These are phyloP conservation scores for Hepsetus odoe DNA, from an alignment of 2,113 vertebrate species.

Conservation along the genomic window DNA sequence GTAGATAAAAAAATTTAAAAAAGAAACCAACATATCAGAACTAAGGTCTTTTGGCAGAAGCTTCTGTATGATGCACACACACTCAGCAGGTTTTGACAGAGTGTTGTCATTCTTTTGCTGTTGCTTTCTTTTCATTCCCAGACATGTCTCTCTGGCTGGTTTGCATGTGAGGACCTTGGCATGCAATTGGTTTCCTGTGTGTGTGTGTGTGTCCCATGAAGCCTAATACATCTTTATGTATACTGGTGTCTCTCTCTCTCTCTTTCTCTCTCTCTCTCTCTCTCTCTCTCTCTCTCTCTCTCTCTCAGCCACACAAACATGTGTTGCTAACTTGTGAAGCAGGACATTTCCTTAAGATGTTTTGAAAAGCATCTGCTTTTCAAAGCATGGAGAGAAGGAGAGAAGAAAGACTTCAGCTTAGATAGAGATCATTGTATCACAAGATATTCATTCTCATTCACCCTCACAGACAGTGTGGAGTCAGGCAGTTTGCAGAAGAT, in stretches of 20 bases:
- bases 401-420: constrained; percentile 40
- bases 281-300: too few relatives aligned
- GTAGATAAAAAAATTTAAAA: too few relatives aligned
- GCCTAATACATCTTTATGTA: too few relatives aligned
- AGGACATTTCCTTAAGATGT: not conserved
- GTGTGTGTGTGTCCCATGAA: not conserved
- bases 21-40: not conserved
- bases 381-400: constrained; percentile 48
- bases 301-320: too few relatives aligned
- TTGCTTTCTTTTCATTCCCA: constrained; percentile 44
- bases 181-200: constrained; percentile 41
- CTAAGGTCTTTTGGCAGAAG: not conserved
- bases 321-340: too few relatives aligned
- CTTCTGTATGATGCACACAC: not conserved
- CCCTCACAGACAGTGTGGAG: constrained; percentile 16
- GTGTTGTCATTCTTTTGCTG: constrained; percentile 35
- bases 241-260: too few relatives aligned
- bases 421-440: constrained; percentile 50
- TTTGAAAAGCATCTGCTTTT: constrained; percentile 48
- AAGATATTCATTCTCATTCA: constrained; percentile 52
- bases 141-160: constrained; percentile 36
- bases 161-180: constrained; percentile 40
- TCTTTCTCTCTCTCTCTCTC: too few relatives aligned
- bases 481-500: constrained; percentile 30
- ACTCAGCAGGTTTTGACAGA: constrained; percentile 16